Evolutionary conservation across 2,888 invertebrate species (phyloP), one percentile per base, ranked within the genome.

Genomic region (Bursaphelenchus okinawaensis): DNA sequence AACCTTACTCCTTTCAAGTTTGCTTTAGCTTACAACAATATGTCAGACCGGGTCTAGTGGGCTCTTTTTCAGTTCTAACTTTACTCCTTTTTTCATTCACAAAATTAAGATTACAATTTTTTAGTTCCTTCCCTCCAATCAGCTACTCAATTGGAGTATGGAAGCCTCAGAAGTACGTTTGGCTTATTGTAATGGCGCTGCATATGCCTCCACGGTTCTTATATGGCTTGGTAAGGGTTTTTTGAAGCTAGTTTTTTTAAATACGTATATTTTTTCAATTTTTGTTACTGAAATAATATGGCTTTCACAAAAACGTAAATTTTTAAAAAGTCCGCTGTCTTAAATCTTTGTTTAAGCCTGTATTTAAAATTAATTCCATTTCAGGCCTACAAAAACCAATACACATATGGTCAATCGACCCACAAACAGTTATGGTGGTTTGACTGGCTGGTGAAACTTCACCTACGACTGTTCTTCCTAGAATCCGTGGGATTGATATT

Each of bases 131-230:
- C 12, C 81, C 81, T 1, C 81, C 81, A 1, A 78, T 81, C 16
- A 75, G 75, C 26, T 80, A 81, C 56, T 75, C 74, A 4, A 80
- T 80, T 24, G 80, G 80, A 20, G 76, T 81, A 16, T 80, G 80
- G 80, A 68, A 74, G 52, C 80, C 80, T 19, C 80, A 80, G 61
- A 74, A 73, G 56, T 77, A 69, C 63, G 70, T 81, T 51, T 80
- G 80, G 80, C 68, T 81, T 55, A 62, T 76, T 57, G 69, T 80
- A n/a, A 71, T 80, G 72, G 70, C 74, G 51, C 52, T 75, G 24
- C 80, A 80, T 60, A 55, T 80, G 20, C 80, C 81, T 7, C 76
- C 80, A 0, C 56, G 80, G 40, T 62, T 79, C 22, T 68, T 77
- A 57, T 79, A 76, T 59, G 64, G 75, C 7, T 60, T 72, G 29